Evolutionary conservation across 2,113 vertebrate genomes (phyloP).

Genomic region (Protomyctophum bolini): DNA sequence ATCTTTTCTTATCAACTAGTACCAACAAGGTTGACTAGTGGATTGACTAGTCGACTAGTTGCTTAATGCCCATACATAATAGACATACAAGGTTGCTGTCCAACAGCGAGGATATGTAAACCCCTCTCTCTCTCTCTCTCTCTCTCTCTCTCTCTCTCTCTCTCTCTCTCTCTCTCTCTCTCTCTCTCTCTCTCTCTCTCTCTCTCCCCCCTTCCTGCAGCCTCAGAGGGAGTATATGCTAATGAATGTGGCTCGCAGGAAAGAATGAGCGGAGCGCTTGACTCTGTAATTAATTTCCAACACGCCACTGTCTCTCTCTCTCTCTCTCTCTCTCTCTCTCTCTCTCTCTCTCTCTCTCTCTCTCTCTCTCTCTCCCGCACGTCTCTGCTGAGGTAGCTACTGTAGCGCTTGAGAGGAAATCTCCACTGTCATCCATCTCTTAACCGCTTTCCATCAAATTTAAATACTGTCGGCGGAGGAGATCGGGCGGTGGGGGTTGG

Average conservation of each 20-base stretch:
- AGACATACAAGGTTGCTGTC: too few species aligned
- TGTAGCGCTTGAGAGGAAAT: slow-evolving; percentile 43
- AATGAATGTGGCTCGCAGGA: slow-evolving; percentile 25
- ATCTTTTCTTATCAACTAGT: too few species aligned
- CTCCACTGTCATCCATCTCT: slow-evolving; percentile 55
- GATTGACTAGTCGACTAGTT: too few species aligned
- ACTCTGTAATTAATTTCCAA: slow-evolving; percentile 62
- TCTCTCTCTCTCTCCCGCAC: slow-evolving; percentile 21
- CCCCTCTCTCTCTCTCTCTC: not conserved
- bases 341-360: slow-evolving; percentile 33
- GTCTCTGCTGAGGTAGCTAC: slow-evolving; percentile 56
- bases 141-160: not conserved
- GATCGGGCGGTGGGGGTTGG: not conserved
- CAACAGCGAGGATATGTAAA: too few species aligned
- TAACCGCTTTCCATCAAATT: slow-evolving; percentile 62
- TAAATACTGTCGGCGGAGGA: slow-evolving; percentile 38
- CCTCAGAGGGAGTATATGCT: slow-evolving; percentile 45
- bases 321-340: slow-evolving; percentile 33
- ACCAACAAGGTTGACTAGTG: too few species aligned
- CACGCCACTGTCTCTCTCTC: slow-evolving; percentile 27
- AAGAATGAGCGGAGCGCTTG: slow-evolving; percentile 46
- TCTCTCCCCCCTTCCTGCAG: slow-evolving; percentile 15
- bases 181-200: slow-evolving; percentile 25
- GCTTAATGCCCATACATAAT: too few species aligned
- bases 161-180: not conserved